Percentiles rank a stretch among this genome's conserved stretches.
Evolutionary conservation across 1,140 invertebrate species (phyloP).

Genomic region (Drosophila oshimai): DNA sequence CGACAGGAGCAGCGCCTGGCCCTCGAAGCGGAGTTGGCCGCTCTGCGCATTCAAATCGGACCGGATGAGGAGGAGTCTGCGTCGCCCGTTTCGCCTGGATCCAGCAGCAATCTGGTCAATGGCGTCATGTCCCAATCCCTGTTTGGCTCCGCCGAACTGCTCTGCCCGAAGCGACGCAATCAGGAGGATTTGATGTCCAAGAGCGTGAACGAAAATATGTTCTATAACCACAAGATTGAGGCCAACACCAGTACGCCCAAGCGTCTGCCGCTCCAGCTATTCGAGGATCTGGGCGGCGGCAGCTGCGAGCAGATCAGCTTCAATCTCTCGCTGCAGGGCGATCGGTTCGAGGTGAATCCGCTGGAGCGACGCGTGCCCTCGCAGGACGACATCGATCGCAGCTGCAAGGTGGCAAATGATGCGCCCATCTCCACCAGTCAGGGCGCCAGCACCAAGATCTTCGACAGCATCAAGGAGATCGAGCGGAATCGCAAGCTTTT

Average conservation of each 20-base stretch:
- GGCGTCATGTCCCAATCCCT: conserved; percentile 82
- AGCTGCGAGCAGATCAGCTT: conserved; percentile 70
- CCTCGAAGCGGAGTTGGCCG: conserved; percentile 57
- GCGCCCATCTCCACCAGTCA: conserved; percentile 87
- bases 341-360: conserved; percentile 84
- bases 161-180: conserved; percentile 65
- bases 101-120: conserved; percentile 48
- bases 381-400: conserved; percentile 93
- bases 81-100: conserved; percentile 4
- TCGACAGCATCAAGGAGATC: conserved; percentile 94
- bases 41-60: conserved; percentile 57
- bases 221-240: conserved; percentile 83
- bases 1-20: conserved; percentile 88
- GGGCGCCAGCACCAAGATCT: conserved; percentile 90
- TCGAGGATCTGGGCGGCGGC: conserved; percentile 43
- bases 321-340: conserved; percentile 79
- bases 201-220: conserved; percentile 86
- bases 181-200: conserved; percentile 85
- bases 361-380: conserved; percentile 85
- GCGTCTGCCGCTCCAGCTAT: conserved; percentile 62
- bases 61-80: conserved; percentile 39
- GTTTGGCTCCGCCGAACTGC: conserved; percentile 77
- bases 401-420: conserved; percentile 92
- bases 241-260: conserved; percentile 71
- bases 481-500: conserved; percentile 93